Conservation (phyloP, 2,113 vertebrate species). For the Madoqua kirkii region DNA sequence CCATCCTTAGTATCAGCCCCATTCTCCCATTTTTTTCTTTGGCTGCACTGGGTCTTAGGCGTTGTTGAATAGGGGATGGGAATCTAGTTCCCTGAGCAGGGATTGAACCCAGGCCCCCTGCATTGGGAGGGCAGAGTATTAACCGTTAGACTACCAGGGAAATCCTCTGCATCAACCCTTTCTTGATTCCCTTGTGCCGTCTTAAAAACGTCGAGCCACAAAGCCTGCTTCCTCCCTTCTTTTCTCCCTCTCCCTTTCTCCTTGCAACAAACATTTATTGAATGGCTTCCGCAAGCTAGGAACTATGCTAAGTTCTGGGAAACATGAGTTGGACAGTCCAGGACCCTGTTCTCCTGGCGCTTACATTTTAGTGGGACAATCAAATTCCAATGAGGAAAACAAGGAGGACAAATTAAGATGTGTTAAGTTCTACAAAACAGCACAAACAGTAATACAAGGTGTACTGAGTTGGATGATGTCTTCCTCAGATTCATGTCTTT, state of each 20-base stretch:
- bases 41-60: background rate
- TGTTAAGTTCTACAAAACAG: background rate
- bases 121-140: background rate
- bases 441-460: fast-evolving
- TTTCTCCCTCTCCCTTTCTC: background rate
- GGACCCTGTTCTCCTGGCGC: background rate
- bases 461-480: too few relatives aligned
- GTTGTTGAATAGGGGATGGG: background rate
- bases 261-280: background rate
- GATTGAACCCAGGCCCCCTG: background rate
- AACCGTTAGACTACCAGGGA: background rate
- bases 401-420: background rate
- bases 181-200: background rate
- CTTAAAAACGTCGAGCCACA: background rate
- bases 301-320: background rate
- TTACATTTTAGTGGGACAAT: background rate
- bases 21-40: background rate
- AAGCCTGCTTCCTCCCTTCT: background rate
- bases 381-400: background rate
- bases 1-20: background rate
- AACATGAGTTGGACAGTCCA: background rate
- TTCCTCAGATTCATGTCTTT: background rate
- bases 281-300: background rate
- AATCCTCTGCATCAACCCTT: background rate
- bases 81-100: background rate